Evolutionary conservation across 2,113 vertebrate species (phyloP).

Genomic region (Platichthys stellatus): DNA sequence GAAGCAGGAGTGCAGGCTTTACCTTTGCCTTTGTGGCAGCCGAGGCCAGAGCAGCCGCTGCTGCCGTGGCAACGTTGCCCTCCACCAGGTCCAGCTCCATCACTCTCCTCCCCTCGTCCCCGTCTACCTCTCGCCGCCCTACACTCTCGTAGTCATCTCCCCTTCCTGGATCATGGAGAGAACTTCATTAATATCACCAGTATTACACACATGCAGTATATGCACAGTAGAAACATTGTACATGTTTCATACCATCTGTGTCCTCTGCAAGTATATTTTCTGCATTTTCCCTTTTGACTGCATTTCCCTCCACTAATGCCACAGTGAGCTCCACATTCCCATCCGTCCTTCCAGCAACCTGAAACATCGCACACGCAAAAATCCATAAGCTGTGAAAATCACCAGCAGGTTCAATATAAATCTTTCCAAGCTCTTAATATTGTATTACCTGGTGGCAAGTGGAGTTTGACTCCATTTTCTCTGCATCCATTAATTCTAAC

Average conservation of each 20-base stretch:
- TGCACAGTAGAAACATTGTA: not conserved
- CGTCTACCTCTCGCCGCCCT: conserved; percentile 84
- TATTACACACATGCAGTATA: not conserved
- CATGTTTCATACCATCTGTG: conserved; percentile 53
- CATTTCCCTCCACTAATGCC: conserved; percentile 81
- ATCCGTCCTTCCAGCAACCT: conserved; percentile 84
- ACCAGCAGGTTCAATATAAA: not conserved
- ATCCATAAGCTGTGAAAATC: not conserved
- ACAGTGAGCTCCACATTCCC: conserved; percentile 71
- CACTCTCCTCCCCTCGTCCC: conserved; percentile 83
- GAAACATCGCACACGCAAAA: conserved; percentile 2
- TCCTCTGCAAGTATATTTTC: conserved; percentile 65
- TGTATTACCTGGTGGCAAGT: conserved; percentile 85
- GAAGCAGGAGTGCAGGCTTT: conserved; percentile 32
- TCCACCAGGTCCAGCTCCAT: conserved; percentile 92
- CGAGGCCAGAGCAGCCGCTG: conserved; percentile 93
- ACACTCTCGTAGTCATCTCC: conserved; percentile 87
- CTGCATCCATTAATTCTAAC: conserved; percentile 84
- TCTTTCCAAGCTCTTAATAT: not conserved
- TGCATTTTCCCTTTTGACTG: conserved; percentile 70
- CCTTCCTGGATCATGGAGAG: conserved; percentile 70
- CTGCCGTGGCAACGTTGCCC: conserved; percentile 91
- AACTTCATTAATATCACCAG: not conserved
- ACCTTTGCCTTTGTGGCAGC: conserved; percentile 99
- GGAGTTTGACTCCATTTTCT: conserved; percentile 86